A percentile compares a stretch with the other conserved stretches of the same genome.
Conservation (phyloP, 2,888 invertebrate species). For the Dasysyrphus tricinctus region DNA sequence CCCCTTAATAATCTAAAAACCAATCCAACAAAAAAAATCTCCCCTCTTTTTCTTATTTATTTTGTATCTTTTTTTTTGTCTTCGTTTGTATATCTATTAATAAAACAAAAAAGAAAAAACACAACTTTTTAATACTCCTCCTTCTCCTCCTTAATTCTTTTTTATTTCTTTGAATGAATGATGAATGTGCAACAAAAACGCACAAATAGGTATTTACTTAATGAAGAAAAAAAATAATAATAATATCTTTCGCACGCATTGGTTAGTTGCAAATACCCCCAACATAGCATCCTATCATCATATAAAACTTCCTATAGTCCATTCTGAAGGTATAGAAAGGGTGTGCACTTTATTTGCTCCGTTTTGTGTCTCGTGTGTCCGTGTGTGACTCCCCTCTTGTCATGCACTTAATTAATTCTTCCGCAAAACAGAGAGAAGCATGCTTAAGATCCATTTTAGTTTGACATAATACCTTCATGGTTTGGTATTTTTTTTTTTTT, state of each 20-base stretch:
- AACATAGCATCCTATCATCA: conserved; percentile 13
- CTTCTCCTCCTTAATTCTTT: conserved; percentile 23
- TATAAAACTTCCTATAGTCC: not conserved
- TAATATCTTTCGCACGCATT: conserved; percentile 69
- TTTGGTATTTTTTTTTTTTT: not conserved
- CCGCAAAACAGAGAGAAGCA: conserved; percentile 68
- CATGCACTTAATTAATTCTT: conserved; percentile 75
- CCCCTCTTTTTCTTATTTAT: conserved; percentile 29
- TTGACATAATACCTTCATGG: conserved; percentile 71
- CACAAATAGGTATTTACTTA: conserved; percentile 56
- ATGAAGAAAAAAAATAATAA: conserved; percentile 32
- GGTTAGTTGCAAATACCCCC: conserved; percentile 69
- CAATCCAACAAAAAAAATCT: conserved; percentile 15
- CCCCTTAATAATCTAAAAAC: conserved; percentile 19
- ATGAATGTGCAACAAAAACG: conserved; percentile 74
- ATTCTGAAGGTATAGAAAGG: conserved; percentile 29
- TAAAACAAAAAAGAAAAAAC: conserved; percentile 4
- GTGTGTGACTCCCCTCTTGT: conserved; percentile 34
- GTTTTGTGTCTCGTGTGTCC: not conserved
- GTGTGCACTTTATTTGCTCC: conserved; percentile 71
- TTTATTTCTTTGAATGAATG: conserved; percentile 46
- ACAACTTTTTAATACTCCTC: conserved; percentile 33
- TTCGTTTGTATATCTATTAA: conserved; percentile 18
- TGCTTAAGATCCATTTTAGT: conserved; percentile 75
- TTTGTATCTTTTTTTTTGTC: conserved; percentile 31